These are phyloP conservation scores for Eulemur macaco DNA, from an alignment of 2,113 vertebrate genomes.

Conservation along the genomic window DNA sequence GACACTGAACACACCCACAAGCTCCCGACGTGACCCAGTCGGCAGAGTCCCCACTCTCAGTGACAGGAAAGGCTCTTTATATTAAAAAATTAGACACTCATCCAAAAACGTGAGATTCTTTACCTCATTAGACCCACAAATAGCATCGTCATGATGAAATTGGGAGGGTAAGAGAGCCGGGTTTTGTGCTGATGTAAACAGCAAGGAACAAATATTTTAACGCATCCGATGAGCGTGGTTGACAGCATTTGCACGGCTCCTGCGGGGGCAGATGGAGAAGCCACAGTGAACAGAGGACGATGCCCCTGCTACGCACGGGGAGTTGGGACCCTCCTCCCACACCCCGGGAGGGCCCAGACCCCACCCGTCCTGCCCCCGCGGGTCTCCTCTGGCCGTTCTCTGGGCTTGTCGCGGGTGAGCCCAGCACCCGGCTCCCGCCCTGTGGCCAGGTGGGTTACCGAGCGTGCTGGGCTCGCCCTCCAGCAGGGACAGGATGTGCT, in stretches of 20 bases:
- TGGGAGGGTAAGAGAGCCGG: conserved; percentile 91
- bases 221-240: conserved; percentile 93
- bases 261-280: conserved; percentile 57
- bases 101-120: accelerated
- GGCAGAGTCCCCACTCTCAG: background rate
- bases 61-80: accelerated
- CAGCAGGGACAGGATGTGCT: conserved; percentile 95
- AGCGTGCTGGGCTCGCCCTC: conserved; percentile 96
- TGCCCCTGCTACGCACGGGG: background rate
- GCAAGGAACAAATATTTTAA: conserved; percentile 94
- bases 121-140: conserved; percentile 98
- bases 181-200: conserved; percentile 95
- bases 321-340: too few species aligned
- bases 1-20: accelerated
- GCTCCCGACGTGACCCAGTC: accelerated
- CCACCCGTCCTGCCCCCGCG: too few species aligned
- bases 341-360: background rate
- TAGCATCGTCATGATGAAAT: conserved; percentile 97
- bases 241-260: conserved; percentile 98
- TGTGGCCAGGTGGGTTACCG: conserved; percentile 82
- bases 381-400: too few species aligned
- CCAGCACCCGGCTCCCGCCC: too few species aligned
- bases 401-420: too few species aligned
- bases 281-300: accelerated
- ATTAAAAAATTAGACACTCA: too few species aligned